phyloP scores from a whole-genome alignment of 1,140 invertebrate species.

The Conus betulinus region DNA sequence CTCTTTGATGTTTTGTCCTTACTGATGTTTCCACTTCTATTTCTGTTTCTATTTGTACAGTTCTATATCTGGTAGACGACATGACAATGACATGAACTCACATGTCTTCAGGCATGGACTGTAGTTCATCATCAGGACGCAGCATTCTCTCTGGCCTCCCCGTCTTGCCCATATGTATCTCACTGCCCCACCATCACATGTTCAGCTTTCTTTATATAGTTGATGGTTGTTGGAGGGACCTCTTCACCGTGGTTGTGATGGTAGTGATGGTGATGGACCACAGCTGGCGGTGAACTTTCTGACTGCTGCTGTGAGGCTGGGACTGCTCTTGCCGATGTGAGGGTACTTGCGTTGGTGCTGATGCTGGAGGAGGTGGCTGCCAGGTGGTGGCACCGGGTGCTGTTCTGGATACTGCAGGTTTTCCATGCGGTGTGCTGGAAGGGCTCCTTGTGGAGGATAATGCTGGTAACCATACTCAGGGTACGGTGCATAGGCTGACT shows the following conservation, averaged over 20 bases:
- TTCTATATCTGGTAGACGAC: too few relatives aligned
- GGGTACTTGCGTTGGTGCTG: background rate
- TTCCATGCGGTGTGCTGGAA: background rate
- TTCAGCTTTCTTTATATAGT: background rate
- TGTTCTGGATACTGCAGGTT: background rate
- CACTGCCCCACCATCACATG: background rate
- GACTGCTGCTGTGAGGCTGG: background rate
- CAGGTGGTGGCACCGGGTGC: background rate
- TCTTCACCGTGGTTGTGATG: background rate
- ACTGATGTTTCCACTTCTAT: too few relatives aligned
- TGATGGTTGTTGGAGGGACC: background rate
- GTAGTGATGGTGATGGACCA: slow-evolving; percentile 10
- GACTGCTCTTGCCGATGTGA: background rate
- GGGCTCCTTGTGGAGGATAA: background rate
- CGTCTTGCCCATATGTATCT: background rate
- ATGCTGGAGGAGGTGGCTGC: background rate
- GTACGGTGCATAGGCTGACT: background rate
- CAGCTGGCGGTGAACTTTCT: background rate
- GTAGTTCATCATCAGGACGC: background rate
- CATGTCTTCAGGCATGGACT: background rate
- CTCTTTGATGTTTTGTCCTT: too few relatives aligned
- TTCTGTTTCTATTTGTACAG: too few relatives aligned
- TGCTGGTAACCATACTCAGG: background rate
- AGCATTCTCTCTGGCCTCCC: background rate
- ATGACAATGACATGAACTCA: too few relatives aligned